phyloP scores from a whole-genome alignment of 2,888 invertebrate species.

The Eupithecia centaureata region DNA sequence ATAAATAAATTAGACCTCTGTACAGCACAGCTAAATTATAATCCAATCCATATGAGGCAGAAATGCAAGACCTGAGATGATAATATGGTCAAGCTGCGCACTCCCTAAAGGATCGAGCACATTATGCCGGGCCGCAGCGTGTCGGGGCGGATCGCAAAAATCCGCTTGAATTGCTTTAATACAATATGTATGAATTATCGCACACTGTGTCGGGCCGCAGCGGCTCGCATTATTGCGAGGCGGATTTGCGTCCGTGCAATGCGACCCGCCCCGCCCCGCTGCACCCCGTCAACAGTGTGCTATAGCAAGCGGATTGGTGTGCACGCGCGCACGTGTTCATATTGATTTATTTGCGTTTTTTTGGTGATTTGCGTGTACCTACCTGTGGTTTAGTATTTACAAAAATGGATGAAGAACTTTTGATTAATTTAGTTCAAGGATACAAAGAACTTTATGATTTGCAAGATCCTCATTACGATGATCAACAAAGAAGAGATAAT shows the following conservation, averaged over 20 bases:
- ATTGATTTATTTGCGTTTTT: constrained; percentile 18
- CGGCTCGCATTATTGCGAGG: constrained; percentile 22
- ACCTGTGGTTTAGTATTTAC: constrained; percentile 14
- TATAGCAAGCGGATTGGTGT: constrained; percentile 26
- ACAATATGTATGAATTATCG: constrained; percentile 6
- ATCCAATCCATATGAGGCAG: too few species aligned
- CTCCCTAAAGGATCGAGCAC: too few species aligned
- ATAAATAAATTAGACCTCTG: too few species aligned
- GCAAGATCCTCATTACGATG: too few species aligned
- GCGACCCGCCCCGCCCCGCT: not conserved
- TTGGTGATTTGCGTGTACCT: constrained; percentile 21
- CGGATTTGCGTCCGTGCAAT: constrained; percentile 13
- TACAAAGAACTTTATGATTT: too few species aligned
- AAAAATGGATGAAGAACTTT: too few species aligned
- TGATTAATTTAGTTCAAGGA: constrained; percentile 8
- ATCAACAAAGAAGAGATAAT: too few species aligned
- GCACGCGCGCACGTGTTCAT: constrained; percentile 25
- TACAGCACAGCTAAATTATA: too few species aligned
- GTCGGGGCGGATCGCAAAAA: too few species aligned
- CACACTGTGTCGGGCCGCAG: constrained; percentile 19
- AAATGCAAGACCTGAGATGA: too few species aligned
- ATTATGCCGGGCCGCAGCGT: too few species aligned
- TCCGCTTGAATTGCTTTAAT: not conserved
- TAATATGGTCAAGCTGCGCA: too few species aligned
- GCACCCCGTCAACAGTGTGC: constrained; percentile 19